Conservation (phyloP, 2,113 vertebrate species). For the Corythornis cristatus region DNA sequence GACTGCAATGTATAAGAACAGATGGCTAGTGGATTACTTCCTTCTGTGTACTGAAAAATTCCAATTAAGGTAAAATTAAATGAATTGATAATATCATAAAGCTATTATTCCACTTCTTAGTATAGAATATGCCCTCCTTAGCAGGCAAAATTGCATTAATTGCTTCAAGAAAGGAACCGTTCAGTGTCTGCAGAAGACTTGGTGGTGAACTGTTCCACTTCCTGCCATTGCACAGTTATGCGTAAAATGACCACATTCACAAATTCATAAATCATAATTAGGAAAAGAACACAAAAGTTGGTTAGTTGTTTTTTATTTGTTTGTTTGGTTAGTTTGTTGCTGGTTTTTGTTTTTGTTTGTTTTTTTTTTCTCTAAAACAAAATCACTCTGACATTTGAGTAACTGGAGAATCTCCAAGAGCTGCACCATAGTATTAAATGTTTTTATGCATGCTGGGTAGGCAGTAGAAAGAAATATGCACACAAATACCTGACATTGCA, state of each 20-base stretch:
- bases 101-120: slow-evolving; percentile 42
- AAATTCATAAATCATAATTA: neutral
- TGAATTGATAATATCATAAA: slow-evolving; percentile 58
- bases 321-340: too few relatives aligned
- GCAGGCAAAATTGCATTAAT: slow-evolving; percentile 41
- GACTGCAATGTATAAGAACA: slow-evolving; percentile 35
- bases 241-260: neutral
- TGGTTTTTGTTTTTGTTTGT: too few relatives aligned
- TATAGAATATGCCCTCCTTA: slow-evolving; percentile 36
- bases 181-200: slow-evolving; percentile 1
- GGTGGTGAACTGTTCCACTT: slow-evolving; percentile 34
- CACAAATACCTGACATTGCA: neutral
- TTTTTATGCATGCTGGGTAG: neutral
- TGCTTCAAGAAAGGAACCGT: slow-evolving; percentile 40
- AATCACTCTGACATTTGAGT: neutral
- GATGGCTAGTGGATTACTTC: slow-evolving; percentile 52
- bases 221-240: neutral
- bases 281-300: neutral
- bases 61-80: slow-evolving; percentile 60
- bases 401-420: neutral
- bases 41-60: slow-evolving; percentile 53
- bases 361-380: neutral
- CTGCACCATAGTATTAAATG: neutral
- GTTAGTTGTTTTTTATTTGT: too few relatives aligned
- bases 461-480: neutral